A percentile compares a stretch with the other conserved stretches of the same genome.
Conservation (phyloP, 1,140 invertebrate species). For the Aradophagus sp. region DNA sequence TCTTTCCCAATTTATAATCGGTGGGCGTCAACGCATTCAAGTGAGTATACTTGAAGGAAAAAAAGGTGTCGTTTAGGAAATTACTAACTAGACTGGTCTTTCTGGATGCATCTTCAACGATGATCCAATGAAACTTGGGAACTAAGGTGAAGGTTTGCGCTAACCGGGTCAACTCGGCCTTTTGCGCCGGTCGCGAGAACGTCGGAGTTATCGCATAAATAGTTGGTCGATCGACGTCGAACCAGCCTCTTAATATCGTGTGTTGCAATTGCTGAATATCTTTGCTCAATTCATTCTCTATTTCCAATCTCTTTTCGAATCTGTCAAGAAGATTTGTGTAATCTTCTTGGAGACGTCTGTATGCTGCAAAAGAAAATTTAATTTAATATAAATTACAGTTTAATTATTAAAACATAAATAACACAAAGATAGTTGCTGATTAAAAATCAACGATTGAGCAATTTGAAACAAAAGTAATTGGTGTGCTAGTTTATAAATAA, state of each 20-base stretch:
- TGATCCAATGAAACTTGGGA: slow-evolving; percentile 95
- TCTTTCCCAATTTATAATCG: slow-evolving; percentile 80
- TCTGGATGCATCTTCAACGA: slow-evolving; percentile 89
- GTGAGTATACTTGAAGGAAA: slow-evolving; percentile 83
- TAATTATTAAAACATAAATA: too few relatives aligned
- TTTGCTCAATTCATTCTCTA: slow-evolving; percentile 20
- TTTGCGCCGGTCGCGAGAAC: slow-evolving; percentile 91
- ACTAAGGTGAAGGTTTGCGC: slow-evolving; percentile 92
- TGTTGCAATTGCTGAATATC: slow-evolving; percentile 20
- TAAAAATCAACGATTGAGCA: too few relatives aligned
- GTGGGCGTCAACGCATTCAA: slow-evolving; percentile 78
- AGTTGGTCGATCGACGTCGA: slow-evolving; percentile 62
- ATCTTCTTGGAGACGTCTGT: slow-evolving; percentile 21
- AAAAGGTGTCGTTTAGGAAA: slow-evolving; percentile 82
- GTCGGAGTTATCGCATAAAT: slow-evolving; percentile 97
- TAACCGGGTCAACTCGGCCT: slow-evolving; percentile 94
- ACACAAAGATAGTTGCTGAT: too few relatives aligned
- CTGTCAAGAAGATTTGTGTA: slow-evolving; percentile 14
- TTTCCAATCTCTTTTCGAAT: slow-evolving; percentile 8
- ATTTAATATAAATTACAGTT: not conserved
- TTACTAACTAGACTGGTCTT: slow-evolving; percentile 87
- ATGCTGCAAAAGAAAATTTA: slow-evolving; percentile 25
- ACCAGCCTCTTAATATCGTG: slow-evolving; percentile 13
- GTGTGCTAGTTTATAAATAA: too few relatives aligned
- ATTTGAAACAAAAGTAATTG: too few relatives aligned